A percentile compares a stretch with the other conserved stretches of the same genome.
Conservation (phyloP, 2,888 invertebrate species). For the Notocelia uddmanniana region DNA sequence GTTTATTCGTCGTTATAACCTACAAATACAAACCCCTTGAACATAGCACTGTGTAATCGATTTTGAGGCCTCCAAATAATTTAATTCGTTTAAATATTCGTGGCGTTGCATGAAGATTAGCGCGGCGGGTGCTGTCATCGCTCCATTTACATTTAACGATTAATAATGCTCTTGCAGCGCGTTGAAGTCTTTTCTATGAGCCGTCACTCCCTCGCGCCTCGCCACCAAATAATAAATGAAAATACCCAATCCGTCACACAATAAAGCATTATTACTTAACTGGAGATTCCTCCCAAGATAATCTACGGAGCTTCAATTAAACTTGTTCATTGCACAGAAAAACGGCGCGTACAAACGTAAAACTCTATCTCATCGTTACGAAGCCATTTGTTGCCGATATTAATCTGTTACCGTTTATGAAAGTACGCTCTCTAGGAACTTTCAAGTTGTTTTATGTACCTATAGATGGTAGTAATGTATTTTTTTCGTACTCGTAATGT, state of each 20-base stretch:
- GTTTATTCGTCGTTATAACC: neutral
- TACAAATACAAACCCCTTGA: neutral
- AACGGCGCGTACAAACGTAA: conserved; percentile 48
- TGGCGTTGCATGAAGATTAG: neutral
- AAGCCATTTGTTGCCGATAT: conserved; percentile 57
- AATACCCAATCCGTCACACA: conserved; percentile 69
- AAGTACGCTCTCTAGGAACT: conserved; percentile 27
- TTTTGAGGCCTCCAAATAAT: neutral
- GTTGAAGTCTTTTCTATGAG: conserved; percentile 70
- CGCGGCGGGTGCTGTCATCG: conserved; percentile 16
- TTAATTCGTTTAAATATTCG: conserved; percentile 8
- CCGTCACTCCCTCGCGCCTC: conserved; percentile 44
- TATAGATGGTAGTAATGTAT: conserved; percentile 5
- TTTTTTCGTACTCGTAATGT: neutral
- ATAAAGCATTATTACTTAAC: conserved; percentile 63
- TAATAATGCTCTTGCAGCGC: conserved; percentile 29
- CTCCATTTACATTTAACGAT: conserved; percentile 11
- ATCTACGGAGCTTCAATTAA: conserved; percentile 60
- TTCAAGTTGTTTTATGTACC: conserved; percentile 22
- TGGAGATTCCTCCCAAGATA: conserved; percentile 61
- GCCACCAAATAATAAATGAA: conserved; percentile 55
- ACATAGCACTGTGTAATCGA: neutral
- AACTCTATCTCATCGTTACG: conserved; percentile 61
- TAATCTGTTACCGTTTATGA: conserved; percentile 49
- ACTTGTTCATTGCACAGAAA: conserved; percentile 41